Base-by-base conservation (phyloP, 2,113 vertebrate genomes). In the Talpa occidentalis region DNA sequence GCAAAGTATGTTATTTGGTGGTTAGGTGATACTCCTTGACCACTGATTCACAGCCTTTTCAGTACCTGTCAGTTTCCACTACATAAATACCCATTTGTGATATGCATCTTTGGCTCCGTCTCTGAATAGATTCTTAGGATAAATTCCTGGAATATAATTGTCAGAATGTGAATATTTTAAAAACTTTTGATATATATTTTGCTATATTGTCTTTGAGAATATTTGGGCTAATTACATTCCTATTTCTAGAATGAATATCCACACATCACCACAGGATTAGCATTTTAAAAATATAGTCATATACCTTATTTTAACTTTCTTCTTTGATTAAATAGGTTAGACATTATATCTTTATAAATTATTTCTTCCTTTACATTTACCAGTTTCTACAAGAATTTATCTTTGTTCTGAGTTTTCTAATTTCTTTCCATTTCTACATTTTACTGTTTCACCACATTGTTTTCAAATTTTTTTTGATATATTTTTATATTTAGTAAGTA, bases 401-500 rank as follows among this genome's bases (percentile, higher is more conserved):
- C 42, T 90, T 74, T 92, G 17, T 73, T 83, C 44, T 88, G 40
- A 83, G 6, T 84, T 88, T 76, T 70, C 15, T 17, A 84, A 28
- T 64, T 15, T 88, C 24, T 92, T 74, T 52, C 42, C 22, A 62
- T 47, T 30, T 66, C 30, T 42, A n/a, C 26, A 49, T 66, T 64
- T 84, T 91, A 60, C 16, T 56, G 14, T 59, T 80, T 17, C 12
- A 84, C 8, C 56, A 94, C 40, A 62, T 19, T 94, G 14, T 74
- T 90, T 88, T 83, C 70, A 54, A 30, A 94, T 47, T 67, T 95
- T 67, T 95, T 90, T 92, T 94, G 14, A 90, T 86, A 88, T 32
- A 81, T 91, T 94, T 95, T 88, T 88, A 56, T 56, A 80, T 16
- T 72, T 91, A 95, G 70, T 19, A 90, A 96, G 11, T 77, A 82